Conservation (phyloP, 2,888 invertebrate species). For the Eupithecia inturbata region DNA sequence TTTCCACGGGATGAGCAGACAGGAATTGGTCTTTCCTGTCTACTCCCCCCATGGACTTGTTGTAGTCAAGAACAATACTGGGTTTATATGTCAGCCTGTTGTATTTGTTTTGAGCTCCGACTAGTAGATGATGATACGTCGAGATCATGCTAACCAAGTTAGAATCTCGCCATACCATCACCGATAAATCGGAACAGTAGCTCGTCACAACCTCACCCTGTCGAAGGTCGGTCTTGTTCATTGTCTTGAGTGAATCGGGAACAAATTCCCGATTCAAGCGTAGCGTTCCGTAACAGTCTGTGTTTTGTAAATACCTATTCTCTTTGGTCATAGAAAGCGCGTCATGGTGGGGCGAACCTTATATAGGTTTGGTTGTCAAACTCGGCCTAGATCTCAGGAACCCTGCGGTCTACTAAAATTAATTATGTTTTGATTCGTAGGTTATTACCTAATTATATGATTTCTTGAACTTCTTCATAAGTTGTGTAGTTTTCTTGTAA, state of each 20-base stretch:
- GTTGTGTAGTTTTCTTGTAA: no score
- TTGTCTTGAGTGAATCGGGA: neutral
- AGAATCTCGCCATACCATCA: no score
- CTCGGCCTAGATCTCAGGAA: no score
- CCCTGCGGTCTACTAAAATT: no score
- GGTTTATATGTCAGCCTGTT: neutral
- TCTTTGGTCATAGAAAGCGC: no score
- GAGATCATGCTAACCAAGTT: slow-evolving; percentile 18
- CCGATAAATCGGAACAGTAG: slow-evolving; percentile 2
- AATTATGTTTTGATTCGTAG: no score
- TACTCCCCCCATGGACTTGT: neutral
- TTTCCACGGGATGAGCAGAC: no score
- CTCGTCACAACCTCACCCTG: slow-evolving; percentile 6
- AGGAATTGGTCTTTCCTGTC: neutral
- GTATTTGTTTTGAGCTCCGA: neutral
- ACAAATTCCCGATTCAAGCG: slow-evolving; percentile 8
- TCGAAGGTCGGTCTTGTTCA: slow-evolving; percentile 15
- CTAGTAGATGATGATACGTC: slow-evolving; percentile 9
- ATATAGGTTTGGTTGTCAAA: no score
- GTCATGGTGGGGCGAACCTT: no score
- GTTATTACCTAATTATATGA: no score
- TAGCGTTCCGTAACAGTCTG: neutral
- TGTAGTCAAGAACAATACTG: neutral
- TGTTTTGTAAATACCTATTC: no score
- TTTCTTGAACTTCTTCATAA: no score